Base-by-base conservation (phyloP, 2,797 vertebrate genomes). In the Gymnoscopelus microlampas region DNA sequence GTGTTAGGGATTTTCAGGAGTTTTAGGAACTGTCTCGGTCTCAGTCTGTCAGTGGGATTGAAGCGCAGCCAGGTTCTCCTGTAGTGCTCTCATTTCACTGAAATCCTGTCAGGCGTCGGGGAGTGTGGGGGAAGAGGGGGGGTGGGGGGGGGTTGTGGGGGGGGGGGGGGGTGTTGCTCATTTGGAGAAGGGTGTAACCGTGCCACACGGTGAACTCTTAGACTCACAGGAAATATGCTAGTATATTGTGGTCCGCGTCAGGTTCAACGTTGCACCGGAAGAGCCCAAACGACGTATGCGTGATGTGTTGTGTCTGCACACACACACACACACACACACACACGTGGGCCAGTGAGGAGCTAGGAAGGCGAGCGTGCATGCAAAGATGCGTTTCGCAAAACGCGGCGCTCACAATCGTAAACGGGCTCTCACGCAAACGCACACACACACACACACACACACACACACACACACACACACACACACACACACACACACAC, bases 1-100 rank as follows among this genome's bases (percentile, higher is more conserved):
- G 91, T 89, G 91, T 89, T 91, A 88, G 90, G 91, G 91, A 92
- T 93, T 93, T 93, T 91, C 88, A 87, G 87, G 90, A 93, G 90
- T 92, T 92, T 91, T 91, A 93, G 90, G 89, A 92, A 92, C 87
- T 93, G 91, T 92, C 91, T 92, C 87, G 63, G 89, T 90, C 87
- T 91, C 85, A 86, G 87, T 89, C 90, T 92, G 91, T 91, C 91
- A 91, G 90, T 85, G 83, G 90, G 91, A 91, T 92, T 93, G 91
- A 92, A 93, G 89, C 90, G 76, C 89, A 90, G 91, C 91, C 91
- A 93, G 91, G 91, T 93, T 90, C 91, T 91, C 89, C 88, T 91
- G 90, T 93, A 91, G 89, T 84, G 89, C 89, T 91, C 90, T 91
- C 91, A 87, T 92, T 92, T 91, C 87, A 83, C 90, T 90, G 86